Evolutionary conservation across 2,797 vertebrate genomes (phyloP).

Genomic region (Chrysocyon brachyurus): DNA sequence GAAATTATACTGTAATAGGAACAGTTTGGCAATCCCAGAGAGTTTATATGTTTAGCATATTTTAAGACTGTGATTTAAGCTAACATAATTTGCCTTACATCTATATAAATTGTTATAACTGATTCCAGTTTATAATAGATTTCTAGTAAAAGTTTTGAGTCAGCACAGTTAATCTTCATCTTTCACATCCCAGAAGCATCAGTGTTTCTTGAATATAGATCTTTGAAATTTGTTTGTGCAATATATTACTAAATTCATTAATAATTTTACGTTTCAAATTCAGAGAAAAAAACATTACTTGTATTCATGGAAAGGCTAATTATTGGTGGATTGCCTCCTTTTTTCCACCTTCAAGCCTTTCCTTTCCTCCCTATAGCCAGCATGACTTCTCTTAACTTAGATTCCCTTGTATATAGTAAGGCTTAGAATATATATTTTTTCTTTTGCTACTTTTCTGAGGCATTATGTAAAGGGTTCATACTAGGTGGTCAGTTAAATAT

Average conservation of each 20-base stretch:
- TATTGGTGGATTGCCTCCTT: conserved; percentile 42
- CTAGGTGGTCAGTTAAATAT: conserved; percentile 78
- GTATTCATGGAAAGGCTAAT: conserved; percentile 31
- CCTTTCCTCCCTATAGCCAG: conserved; percentile 55
- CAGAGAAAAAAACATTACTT: conserved; percentile 75
- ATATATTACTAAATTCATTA: conserved; percentile 78
- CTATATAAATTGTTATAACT: conserved; percentile 43
- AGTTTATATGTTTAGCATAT: not conserved
- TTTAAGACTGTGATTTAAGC: conserved; percentile 70
- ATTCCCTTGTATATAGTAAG: conserved; percentile 85
- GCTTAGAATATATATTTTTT: conserved; percentile 81
- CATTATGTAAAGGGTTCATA: conserved; percentile 83
- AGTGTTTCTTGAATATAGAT: conserved; percentile 71
- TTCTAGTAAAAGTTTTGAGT: conserved; percentile 67
- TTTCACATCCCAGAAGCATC: conserved; percentile 70
- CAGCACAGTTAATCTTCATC: conserved; percentile 55
- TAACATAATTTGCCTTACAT: conserved; percentile 60
- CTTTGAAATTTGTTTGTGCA: conserved; percentile 80
- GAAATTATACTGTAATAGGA: conserved; percentile 57
- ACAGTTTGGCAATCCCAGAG: conserved; percentile 40
- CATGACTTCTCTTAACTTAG: conserved; percentile 79
- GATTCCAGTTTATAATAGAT: conserved; percentile 59
- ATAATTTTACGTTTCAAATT: conserved; percentile 71
- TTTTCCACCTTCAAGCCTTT: conserved; percentile 67
- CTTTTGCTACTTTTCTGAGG: conserved; percentile 81